These are phyloP conservation scores for Salminus brasiliensis DNA, from an alignment of 2,113 vertebrate species.

Conservation along the genomic window DNA sequence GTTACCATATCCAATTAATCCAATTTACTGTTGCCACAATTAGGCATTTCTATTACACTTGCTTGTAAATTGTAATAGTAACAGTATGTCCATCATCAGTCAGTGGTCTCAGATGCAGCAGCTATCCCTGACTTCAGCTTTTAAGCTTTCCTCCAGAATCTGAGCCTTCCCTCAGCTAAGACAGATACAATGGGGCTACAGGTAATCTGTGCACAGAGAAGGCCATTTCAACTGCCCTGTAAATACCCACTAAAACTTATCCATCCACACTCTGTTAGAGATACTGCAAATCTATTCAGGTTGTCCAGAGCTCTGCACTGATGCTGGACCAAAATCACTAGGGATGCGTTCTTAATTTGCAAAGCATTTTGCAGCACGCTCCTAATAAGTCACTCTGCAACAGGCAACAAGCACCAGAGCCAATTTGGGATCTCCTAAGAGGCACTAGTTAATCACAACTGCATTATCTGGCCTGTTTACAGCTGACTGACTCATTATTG, in stretches of 20 bases:
- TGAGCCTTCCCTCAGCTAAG: not conserved
- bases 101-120: not conserved
- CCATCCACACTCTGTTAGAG: not conserved
- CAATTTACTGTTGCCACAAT: too few relatives aligned
- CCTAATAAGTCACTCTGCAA: not conserved
- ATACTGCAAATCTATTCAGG: not conserved
- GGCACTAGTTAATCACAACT: too few relatives aligned
- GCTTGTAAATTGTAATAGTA: too few relatives aligned
- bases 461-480: not conserved
- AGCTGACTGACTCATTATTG: too few relatives aligned
- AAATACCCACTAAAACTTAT: not conserved
- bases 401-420: not conserved
- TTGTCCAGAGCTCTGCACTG: not conserved
- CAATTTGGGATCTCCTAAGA: too few relatives aligned
- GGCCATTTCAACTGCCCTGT: not conserved
- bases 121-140: slow-evolving; percentile 49
- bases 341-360: not conserved
- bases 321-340: not conserved
- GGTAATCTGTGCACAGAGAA: not conserved
- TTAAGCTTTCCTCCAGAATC: slow-evolving; percentile 82
- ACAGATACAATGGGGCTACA: not conserved
- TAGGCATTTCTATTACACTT: too few relatives aligned
- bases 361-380: not conserved
- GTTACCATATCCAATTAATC: too few relatives aligned
- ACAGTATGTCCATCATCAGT: too few relatives aligned